Percentiles rank a stretch among this genome's conserved stretches.
Conservation (phyloP, 2,888 invertebrate genomes). For the Alloplasta piceator region DNA sequence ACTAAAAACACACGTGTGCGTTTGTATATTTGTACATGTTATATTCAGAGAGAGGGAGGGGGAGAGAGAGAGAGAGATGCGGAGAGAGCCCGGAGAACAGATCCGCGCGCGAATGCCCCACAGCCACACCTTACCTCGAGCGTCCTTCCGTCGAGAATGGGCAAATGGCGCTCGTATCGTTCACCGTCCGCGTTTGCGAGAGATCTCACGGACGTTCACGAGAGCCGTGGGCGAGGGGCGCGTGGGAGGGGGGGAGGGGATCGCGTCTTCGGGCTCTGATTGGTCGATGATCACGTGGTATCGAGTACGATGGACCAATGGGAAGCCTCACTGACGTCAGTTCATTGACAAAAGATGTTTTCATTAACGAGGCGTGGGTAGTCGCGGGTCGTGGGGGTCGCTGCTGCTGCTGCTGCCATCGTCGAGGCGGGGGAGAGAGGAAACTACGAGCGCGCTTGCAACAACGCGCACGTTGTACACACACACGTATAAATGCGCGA, state of each 20-base stretch:
- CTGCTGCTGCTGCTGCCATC: not conserved
- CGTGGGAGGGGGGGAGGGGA: slow-evolving; percentile 10
- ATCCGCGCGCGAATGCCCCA: slow-evolving; percentile 64
- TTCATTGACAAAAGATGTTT: slow-evolving; percentile 85
- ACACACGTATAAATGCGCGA: slow-evolving; percentile 2
- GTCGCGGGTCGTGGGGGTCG: slow-evolving; percentile 71
- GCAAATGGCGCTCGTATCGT: slow-evolving; percentile 75
- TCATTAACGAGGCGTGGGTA: slow-evolving; percentile 81
- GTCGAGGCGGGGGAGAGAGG: slow-evolving; percentile 38
- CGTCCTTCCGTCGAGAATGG: slow-evolving; percentile 80
- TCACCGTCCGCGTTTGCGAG: slow-evolving; percentile 19
- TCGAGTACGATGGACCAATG: slow-evolving; percentile 78
- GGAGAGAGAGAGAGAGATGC: slow-evolving; percentile 35
- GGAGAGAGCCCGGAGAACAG: slow-evolving; percentile 55
- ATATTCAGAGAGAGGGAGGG: not conserved
- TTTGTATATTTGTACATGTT: not conserved
- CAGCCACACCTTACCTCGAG: slow-evolving; percentile 80
- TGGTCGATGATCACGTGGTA: slow-evolving; percentile 83
- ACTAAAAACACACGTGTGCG: not conserved
- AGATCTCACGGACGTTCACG: slow-evolving; percentile 55
- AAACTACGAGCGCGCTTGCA: not conserved
- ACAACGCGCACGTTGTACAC: slow-evolving; percentile 25
- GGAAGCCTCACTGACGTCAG: slow-evolving; percentile 83
- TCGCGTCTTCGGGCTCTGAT: slow-evolving; percentile 68
- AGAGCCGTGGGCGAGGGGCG: slow-evolving; percentile 72